phyloP scores from a whole-genome alignment of 2,888 invertebrate species.

The Amphipyra berbera region DNA sequence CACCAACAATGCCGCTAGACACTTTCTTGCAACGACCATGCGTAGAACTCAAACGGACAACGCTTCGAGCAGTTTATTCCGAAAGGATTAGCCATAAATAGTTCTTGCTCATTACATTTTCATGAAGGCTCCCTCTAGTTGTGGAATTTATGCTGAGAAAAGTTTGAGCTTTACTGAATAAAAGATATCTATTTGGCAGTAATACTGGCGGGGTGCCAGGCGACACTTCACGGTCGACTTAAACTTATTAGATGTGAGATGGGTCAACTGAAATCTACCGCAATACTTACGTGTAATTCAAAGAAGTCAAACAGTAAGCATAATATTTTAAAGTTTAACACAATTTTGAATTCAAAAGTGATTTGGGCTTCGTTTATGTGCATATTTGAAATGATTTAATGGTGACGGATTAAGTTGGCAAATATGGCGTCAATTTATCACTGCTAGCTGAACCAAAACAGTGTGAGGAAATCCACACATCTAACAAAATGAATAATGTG shows the following conservation, averaged over 20 bases:
- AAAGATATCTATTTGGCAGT: conserved; percentile 87
- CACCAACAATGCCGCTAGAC: conserved; percentile 69
- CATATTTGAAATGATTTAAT: too few species aligned
- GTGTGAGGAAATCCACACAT: too few species aligned
- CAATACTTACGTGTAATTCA: conserved; percentile 32
- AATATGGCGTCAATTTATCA: too few species aligned
- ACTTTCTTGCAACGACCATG: conserved; percentile 74
- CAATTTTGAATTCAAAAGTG: too few species aligned
- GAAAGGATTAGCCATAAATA: conserved; percentile 89
- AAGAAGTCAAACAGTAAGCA: conserved; percentile 7
- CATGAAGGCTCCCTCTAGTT: conserved; percentile 84
- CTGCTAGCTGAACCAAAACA: too few species aligned
- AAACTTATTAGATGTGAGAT: conserved; percentile 68
- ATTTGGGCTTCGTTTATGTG: not conserved
- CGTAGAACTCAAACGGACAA: conserved; percentile 73
- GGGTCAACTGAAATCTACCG: conserved; percentile 65
- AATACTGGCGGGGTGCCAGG: conserved; percentile 80
- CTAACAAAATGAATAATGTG: too few species aligned
- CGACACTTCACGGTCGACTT: conserved; percentile 75
- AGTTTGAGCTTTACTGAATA: conserved; percentile 88
- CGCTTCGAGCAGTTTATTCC: conserved; percentile 83
- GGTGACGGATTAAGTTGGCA: too few species aligned
- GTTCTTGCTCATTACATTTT: conserved; percentile 88
- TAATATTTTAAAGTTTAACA: not conserved
- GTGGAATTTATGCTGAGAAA: conserved; percentile 86